phyloP scores from a whole-genome alignment of 2,888 invertebrate species.

The Ormyrus nitidulus region DNA sequence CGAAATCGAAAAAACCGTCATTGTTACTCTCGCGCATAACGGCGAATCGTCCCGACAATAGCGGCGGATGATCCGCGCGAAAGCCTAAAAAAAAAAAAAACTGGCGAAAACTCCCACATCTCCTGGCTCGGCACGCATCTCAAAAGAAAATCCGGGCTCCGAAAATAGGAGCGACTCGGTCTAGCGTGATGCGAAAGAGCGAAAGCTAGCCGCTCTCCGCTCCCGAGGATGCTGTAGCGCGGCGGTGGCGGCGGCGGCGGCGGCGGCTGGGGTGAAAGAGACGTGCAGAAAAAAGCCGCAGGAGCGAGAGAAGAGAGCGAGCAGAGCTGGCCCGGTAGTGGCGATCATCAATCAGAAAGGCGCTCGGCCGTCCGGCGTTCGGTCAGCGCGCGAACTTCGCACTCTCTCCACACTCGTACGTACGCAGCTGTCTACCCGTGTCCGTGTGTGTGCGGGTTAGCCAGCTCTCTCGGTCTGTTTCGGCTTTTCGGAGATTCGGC shows the following conservation, averaged over 20 bases:
- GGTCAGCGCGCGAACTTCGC: slow-evolving; percentile 66
- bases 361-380: slow-evolving; percentile 70
- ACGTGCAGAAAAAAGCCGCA: slow-evolving; percentile 35
- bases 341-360: slow-evolving; percentile 73
- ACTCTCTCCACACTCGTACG: slow-evolving; percentile 19
- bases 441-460: slow-evolving; percentile 5
- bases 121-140: neutral
- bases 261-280: slow-evolving; percentile 42
- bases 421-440: neutral
- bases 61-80: no score
- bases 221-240: slow-evolving; percentile 1
- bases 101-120: no score
- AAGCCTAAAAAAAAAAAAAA: no score
- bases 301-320: slow-evolving; percentile 56
- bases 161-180: slow-evolving; percentile 33
- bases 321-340: slow-evolving; percentile 70
- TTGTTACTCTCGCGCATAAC: no score
- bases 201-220: slow-evolving; percentile 26
- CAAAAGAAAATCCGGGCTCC: slow-evolving; percentile 6
- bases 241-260: neutral
- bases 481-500: slow-evolving; percentile 48
- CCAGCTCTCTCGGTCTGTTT: neutral
- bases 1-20: no score
- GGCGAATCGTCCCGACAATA: no score
- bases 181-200: slow-evolving; percentile 8